Percentiles rank a stretch among this genome's conserved stretches.
phyloP scores from a whole-genome alignment of 2,113 vertebrate genomes.

The Vulpes lagopus region DNA sequence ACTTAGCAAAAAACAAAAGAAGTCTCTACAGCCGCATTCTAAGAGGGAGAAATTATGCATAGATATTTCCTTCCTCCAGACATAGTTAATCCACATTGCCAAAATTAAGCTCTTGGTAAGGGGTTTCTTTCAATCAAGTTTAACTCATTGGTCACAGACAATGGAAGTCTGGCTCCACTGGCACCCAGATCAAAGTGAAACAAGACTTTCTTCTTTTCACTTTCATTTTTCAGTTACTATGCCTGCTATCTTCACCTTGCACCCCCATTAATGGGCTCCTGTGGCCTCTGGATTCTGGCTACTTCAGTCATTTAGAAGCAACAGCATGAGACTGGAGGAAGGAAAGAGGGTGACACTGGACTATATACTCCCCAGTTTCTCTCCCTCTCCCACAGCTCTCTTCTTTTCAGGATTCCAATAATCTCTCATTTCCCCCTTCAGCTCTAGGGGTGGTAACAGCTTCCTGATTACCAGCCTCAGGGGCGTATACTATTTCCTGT shows the following conservation, averaged over 20 bases:
- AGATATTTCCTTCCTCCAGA: background rate
- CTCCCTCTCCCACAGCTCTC: background rate
- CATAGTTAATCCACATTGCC: background rate
- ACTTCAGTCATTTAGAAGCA: background rate
- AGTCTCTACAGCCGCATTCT: background rate
- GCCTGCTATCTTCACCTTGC: background rate
- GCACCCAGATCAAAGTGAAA: background rate
- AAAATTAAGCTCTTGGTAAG: background rate
- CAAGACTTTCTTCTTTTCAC: background rate
- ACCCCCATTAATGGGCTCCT: background rate
- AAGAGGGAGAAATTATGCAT: background rate
- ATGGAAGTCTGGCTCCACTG: background rate
- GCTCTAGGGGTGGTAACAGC: background rate
- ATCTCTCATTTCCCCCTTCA: background rate
- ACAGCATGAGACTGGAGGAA: background rate
- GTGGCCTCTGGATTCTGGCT: background rate
- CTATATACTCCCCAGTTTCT: background rate
- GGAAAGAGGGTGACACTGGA: background rate
- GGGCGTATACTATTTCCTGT: background rate
- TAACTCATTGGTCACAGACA: background rate
- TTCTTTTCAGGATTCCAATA: background rate
- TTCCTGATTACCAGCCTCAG: background rate
- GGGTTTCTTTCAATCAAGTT: background rate
- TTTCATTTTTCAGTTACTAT: background rate
- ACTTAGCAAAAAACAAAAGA: background rate